Evolutionary conservation across 1,140 invertebrate species (phyloP), one percentile per base, ranked within the genome.

Genomic region (Scaptomyza pallida): DNA sequence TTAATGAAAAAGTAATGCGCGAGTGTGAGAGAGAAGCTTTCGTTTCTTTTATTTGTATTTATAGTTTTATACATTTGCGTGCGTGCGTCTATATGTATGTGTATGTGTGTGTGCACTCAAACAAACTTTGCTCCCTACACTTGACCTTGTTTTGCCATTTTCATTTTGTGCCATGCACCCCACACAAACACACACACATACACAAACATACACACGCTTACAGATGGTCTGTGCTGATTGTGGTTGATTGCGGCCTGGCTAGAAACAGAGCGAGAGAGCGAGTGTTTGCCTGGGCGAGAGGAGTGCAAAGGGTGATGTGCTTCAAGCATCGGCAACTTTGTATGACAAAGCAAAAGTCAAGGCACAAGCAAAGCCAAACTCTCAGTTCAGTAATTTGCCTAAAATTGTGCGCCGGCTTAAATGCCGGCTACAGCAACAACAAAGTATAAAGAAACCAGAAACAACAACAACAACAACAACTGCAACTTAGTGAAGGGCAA

Each of bases 111-210:
- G 72, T 73, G 80, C 72, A 76, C 80, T 85, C 69, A 68, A 86
- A 85, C 81, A 85, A 81, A 85, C 82, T 85, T 85, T 85, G 81
- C 81, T 85, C 81, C 81, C 81, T 85, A 85, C 81, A 85, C 81
- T 85, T 85, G 81, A 85, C 81, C 81, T 85, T 85, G 81, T 85
- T 86, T 85, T 86, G 81, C 73, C 81, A 85, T 86, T 85, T 81
- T 82, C 78, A 78, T 82, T 82, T 82, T 82, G 61, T 72, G 75
- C 57, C 81, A 57, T 67, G 47, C 54, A 72, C 55, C 23, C 41
- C 48, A 51, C 30, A 47, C 13, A 62, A 41, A 62, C 17, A 45
- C 54, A 65, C 50, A 68, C 51, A 52, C 55, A 47, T 40, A 57
- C 43, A 48, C 57, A 37, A 13, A 63, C 19, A 43, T n/a, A 57